Conservation (phyloP, 2,888 invertebrate genomes). For the Chydorus sphaericus region DNA sequence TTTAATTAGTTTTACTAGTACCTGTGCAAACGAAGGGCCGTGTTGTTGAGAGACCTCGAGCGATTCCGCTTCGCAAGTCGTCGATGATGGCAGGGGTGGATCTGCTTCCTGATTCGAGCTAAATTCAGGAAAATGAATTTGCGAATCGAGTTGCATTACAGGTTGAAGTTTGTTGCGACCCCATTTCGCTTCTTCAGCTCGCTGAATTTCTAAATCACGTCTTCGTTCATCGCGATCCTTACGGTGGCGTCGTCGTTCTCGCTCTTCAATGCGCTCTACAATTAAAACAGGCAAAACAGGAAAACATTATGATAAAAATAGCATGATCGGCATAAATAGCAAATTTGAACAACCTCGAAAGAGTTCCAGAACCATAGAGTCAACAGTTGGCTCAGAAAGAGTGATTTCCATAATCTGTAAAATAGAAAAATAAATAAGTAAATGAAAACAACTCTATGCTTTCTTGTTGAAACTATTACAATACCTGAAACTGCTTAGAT, state of each 20-base stretch:
- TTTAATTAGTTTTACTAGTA: too few species aligned
- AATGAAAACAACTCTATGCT: too few species aligned
- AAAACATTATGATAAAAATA: too few species aligned
- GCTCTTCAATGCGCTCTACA: conserved; percentile 54
- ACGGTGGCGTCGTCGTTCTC: conserved; percentile 51
- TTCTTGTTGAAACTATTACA: too few species aligned
- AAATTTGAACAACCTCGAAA: conserved; percentile 45
- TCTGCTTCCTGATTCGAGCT: conserved; percentile 24
- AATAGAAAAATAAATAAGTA: too few species aligned
- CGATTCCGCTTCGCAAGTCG: background rate
- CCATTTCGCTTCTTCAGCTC: conserved; percentile 54
- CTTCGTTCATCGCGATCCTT: conserved; percentile 61
- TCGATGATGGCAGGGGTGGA: background rate
- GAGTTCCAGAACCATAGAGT: conserved; percentile 44
- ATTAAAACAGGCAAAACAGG: too few species aligned
- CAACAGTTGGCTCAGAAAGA: conserved; percentile 54
- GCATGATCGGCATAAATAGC: background rate
- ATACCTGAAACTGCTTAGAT: conserved; percentile 75
- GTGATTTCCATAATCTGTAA: conserved; percentile 76
- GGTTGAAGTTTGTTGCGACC: conserved; percentile 42
- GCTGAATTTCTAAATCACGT: conserved; percentile 58
- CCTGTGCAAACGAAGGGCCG: conserved; percentile 13
- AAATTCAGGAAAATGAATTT: conserved; percentile 40
- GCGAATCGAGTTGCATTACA: conserved; percentile 47
- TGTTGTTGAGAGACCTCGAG: background rate